Evolutionary conservation across 2,888 invertebrate genomes (phyloP).

Genomic region (Temnothorax ravouxi): DNA sequence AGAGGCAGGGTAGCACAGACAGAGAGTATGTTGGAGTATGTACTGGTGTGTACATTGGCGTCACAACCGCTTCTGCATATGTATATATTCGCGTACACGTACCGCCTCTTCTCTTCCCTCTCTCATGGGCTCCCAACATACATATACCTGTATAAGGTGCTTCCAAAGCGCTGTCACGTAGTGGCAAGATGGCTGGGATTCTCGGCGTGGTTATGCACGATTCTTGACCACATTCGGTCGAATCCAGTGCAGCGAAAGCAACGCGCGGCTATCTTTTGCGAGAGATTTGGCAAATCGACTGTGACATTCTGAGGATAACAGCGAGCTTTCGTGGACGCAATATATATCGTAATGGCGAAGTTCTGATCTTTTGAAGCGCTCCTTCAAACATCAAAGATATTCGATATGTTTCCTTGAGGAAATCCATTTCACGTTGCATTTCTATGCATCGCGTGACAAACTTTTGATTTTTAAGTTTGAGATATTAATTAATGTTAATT

Average conservation of each 20-base stretch:
- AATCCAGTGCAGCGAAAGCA: not conserved
- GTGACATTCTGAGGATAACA: not conserved
- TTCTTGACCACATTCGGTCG: constrained; percentile 36
- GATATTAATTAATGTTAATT: constrained; percentile 40
- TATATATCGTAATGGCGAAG: no score
- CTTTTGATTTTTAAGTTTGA: constrained; percentile 10
- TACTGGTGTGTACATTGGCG: constrained; percentile 55
- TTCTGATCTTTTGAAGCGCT: not conserved
- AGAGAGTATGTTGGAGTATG: constrained; percentile 3
- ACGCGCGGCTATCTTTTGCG: constrained; percentile 6
- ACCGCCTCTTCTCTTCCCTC: not conserved
- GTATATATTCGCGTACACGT: constrained; percentile 55
- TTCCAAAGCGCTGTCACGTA: constrained; percentile 49
- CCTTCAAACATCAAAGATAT: not conserved
- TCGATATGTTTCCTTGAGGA: not conserved
- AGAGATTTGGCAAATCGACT: constrained; percentile 22
- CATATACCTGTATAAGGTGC: constrained; percentile 22
- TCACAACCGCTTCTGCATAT: constrained; percentile 64
- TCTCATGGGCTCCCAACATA: not conserved
- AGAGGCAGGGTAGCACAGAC: constrained; percentile 32
- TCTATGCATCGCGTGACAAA: not conserved
- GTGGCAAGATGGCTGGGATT: constrained; percentile 39
- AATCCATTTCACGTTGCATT: not conserved
- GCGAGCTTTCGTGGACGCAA: not conserved
- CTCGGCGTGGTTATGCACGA: constrained; percentile 29